Evolutionary conservation across 64 coral and sea anemone genomes (phyloP).

Genomic region (Pocillopora verrucosa): DNA sequence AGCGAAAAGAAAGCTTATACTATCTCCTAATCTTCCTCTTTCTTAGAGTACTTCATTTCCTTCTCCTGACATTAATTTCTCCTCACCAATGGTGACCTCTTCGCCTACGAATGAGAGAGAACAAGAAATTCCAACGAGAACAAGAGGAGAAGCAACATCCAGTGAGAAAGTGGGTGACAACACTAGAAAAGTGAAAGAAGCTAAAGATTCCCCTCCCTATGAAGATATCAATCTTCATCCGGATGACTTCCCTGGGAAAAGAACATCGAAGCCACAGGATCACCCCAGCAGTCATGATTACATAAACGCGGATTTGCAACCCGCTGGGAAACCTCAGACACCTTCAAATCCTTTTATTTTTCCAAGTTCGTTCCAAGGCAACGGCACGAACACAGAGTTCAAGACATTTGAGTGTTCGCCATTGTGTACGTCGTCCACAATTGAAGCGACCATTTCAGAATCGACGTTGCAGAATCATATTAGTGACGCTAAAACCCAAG

Average conservation of each 20-base stretch:
- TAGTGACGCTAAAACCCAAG: background rate
- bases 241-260: background rate
- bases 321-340: slow-evolving; percentile 13
- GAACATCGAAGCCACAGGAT: background rate
- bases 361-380: slow-evolving; percentile 8
- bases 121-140: slow-evolving; percentile 15
- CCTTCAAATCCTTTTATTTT: slow-evolving; percentile 29
- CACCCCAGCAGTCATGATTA: background rate
- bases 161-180: slow-evolving; percentile 17
- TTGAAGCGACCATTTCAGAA: background rate
- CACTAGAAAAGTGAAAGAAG: background rate
- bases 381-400: background rate
- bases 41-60: slow-evolving; percentile 29
- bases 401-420: background rate
- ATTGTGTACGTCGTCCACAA: background rate
- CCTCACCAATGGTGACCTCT: slow-evolving; percentile 2
- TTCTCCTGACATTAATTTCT: background rate
- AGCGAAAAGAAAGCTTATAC: background rate
- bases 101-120: background rate
- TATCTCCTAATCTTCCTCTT: background rate
- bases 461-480: background rate
- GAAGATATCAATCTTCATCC: background rate
- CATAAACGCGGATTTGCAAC: slow-evolving; percentile 36
- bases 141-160: slow-evolving; percentile 15
- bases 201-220: background rate